Evolutionary conservation across 2,113 vertebrate genomes (phyloP).

Genomic region (Neotoma lepida): DNA sequence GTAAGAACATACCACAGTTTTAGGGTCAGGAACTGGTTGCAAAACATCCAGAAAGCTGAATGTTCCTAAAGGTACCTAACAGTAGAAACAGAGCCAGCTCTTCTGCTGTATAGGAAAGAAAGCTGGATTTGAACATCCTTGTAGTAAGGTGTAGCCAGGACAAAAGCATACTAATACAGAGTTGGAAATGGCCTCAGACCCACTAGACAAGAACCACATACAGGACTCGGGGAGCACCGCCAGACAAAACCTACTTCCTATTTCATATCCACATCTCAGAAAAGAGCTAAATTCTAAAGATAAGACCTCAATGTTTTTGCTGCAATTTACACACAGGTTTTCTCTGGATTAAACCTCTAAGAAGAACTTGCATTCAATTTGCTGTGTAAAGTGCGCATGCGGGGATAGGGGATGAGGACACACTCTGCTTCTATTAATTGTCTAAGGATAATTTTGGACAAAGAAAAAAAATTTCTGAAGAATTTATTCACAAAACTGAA

Average conservation of each 20-base stretch:
- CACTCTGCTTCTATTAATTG: constrained; percentile 21
- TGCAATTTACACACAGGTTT: neutral
- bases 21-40: neutral
- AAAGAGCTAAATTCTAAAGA: constrained; percentile 28
- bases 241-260: neutral
- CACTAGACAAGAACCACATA: neutral
- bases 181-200: neutral
- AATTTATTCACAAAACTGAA: constrained; percentile 14
- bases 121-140: neutral
- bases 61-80: constrained; percentile 66
- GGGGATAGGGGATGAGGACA: neutral
- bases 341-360: constrained; percentile 36
- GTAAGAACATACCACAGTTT: neutral
- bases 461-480: constrained; percentile 51
- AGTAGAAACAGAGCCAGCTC: neutral
- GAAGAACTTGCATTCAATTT: constrained; percentile 28
- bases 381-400: neutral
- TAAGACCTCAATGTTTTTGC: neutral
- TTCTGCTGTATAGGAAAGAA: neutral
- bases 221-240: neutral
- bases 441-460: constrained; percentile 44
- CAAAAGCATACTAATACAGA: neutral
- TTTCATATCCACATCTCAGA: neutral
- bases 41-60: constrained; percentile 42
- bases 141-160: neutral